A percentile compares a stretch with the other conserved stretches of the same genome.
These are phyloP conservation scores for Yponomeuta plumbellus DNA, from an alignment of 2,888 invertebrate genomes.

Conservation along the genomic window DNA sequence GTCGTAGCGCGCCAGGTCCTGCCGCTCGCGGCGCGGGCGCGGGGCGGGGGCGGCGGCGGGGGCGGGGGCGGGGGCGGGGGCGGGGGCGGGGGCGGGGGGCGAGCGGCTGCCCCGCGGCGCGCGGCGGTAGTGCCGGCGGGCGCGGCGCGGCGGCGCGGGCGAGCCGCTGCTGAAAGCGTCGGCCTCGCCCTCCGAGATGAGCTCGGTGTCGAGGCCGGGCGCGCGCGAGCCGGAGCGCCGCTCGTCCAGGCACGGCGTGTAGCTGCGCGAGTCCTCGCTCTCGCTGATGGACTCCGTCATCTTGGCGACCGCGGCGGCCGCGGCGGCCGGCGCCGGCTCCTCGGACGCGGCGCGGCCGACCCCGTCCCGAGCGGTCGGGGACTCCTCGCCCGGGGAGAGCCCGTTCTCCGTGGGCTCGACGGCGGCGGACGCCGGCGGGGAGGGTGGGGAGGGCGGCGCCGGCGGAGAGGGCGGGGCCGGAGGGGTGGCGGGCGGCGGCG, in stretches of 20 bases:
- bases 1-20: constrained; percentile 89
- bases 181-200: constrained; percentile 84
- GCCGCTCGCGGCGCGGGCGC: constrained; percentile 68
- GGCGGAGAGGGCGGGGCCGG: no score
- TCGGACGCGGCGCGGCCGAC: constrained; percentile 16
- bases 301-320: constrained; percentile 45
- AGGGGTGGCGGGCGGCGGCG: constrained; percentile 13
- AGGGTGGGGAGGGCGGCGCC: background rate
- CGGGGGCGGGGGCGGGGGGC: constrained; percentile 56
- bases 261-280: constrained; percentile 80
- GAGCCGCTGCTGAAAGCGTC: constrained; percentile 70
- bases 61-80: constrained; percentile 71
- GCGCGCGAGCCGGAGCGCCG: constrained; percentile 70
- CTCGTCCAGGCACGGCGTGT: constrained; percentile 84
- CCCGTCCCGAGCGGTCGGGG: background rate
- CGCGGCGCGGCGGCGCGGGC: constrained; percentile 65
- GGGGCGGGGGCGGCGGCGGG: constrained; percentile 32
- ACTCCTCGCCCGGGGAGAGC: background rate
- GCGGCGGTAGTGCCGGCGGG: constrained; percentile 55
- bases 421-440: background rate
- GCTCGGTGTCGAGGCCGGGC: constrained; percentile 82
- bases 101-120: no score
- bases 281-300: constrained; percentile 81
- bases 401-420: background rate
- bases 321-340: constrained; percentile 33